Evolutionary conservation across 1,140 invertebrate genomes (phyloP).

Genomic region (Lasioglossum baleicum): DNA sequence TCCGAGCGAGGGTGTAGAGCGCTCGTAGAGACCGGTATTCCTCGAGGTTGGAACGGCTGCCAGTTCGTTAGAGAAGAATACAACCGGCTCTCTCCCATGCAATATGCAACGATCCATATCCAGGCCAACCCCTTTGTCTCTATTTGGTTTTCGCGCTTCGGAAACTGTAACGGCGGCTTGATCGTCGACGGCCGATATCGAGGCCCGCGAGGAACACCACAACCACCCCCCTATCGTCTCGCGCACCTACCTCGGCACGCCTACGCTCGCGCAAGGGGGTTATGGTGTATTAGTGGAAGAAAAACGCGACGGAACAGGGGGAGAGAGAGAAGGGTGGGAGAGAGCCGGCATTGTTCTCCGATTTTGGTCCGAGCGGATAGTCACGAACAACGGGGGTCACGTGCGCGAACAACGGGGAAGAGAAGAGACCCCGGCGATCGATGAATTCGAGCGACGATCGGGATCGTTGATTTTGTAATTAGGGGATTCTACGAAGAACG

Average conservation of each 20-base stretch:
- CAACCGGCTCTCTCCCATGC: slow-evolving; percentile 59
- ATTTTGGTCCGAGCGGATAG: slow-evolving; percentile 57
- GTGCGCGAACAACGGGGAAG: slow-evolving; percentile 22
- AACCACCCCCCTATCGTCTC: neutral
- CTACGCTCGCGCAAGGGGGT: slow-evolving; percentile 3
- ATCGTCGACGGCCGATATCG: slow-evolving; percentile 42
- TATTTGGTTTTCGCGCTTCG: slow-evolving; percentile 51
- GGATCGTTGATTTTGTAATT: slow-evolving; percentile 50
- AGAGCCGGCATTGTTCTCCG: slow-evolving; percentile 58
- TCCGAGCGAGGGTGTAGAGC: slow-evolving; percentile 34
- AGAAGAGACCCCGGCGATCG: slow-evolving; percentile 24
- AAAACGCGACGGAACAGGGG: slow-evolving; percentile 20
- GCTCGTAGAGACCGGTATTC: slow-evolving; percentile 22
- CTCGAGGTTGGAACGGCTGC: slow-evolving; percentile 38
- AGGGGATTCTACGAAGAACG: slow-evolving; percentile 47
- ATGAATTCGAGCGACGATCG: slow-evolving; percentile 49
- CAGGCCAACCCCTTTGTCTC: slow-evolving; percentile 51
- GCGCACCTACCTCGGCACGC: no score
- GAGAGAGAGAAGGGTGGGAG: neutral
- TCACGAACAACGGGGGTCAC: slow-evolving; percentile 48
- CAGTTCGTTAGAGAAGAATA: slow-evolving; percentile 66
- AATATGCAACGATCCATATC: slow-evolving; percentile 67
- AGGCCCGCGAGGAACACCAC: neutral
- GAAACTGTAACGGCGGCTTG: slow-evolving; percentile 42
- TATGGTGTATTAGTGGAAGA: slow-evolving; percentile 34